Evolutionary conservation across 2,113 vertebrate genomes (phyloP), one percentile per base, ranked within the genome.

Genomic region (Hypanus sabinus): DNA sequence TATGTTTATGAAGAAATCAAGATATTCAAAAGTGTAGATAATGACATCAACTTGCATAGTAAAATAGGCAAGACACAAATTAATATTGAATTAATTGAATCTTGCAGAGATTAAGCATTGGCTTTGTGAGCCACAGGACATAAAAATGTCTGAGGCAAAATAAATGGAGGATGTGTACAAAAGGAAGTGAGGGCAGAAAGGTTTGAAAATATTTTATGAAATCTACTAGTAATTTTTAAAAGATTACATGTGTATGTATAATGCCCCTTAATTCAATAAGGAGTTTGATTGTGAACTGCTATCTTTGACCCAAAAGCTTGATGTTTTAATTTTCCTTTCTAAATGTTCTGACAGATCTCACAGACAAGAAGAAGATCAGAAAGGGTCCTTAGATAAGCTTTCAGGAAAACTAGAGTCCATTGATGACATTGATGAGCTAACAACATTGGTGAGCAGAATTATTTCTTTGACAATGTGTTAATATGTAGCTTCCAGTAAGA

Each of bases 391-490:
- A 95, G 96, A 97, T 0, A 6, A 95, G 20, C 96, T 99, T 93
- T 97, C 98, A 7, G 95, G 80, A 90, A 97, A 96, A 94, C 97
- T 99, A 0, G 96, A 98, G 94, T 95, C 96, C 85, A 98, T 99
- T 95, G 96, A 96, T 3, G 97, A 98, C 2, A 96, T 98, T 33
- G 98, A 99, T 9, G 98, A 99, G 95, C 96, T 99, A 94, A 98
- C 97, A 0, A 95, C 95, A 73, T 96, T 99, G 98, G 98, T 99
- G 95, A 97, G 96, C 81, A 95, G 73, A 90, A 73, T 93, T 75
- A 73, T 46, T 93, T 73, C 5, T 10, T 93, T 27, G 30, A 38
- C 3, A 87, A 60, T n/a, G 2, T 60, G 10, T 87, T 90, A 30
- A 60, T 30, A 30, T 87, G 57, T 87, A 9, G 46, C 46, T 46